Conservation (phyloP, 2,888 invertebrate species). For the Lasioglossum zephyrum region DNA sequence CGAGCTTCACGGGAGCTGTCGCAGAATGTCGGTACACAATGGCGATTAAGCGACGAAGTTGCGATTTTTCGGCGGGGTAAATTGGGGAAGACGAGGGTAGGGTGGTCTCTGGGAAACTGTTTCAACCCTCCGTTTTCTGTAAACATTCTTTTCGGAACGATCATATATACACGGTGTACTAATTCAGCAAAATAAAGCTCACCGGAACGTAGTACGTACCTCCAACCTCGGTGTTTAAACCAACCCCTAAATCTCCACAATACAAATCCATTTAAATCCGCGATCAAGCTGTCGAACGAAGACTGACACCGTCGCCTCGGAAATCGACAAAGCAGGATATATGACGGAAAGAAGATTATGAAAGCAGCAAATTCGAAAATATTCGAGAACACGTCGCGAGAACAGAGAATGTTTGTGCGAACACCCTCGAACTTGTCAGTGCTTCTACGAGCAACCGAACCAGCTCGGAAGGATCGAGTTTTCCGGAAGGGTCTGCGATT, state of each 20-base stretch:
- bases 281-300: background rate
- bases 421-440: background rate
- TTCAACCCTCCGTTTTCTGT: too few species aligned
- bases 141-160: background rate
- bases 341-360: conserved; percentile 6
- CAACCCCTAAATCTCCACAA: background rate
- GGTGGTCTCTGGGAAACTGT: background rate
- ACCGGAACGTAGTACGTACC: background rate
- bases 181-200: background rate
- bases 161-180: background rate
- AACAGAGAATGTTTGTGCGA: background rate
- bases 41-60: conserved; percentile 43
- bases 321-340: background rate
- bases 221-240: background rate
- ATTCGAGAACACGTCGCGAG: background rate
- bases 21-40: conserved; percentile 29
- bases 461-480: conserved; percentile 1
- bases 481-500: conserved; percentile 72
- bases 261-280: background rate
- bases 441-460: background rate
- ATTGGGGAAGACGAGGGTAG: background rate
- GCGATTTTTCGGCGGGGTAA: conserved; percentile 14
- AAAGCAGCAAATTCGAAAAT: background rate
- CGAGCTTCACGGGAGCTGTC: conserved; percentile 37
- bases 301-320: background rate